These are phyloP conservation scores for Zaprionus bogoriensis DNA, from an alignment of 2,888 invertebrate genomes.

Conservation along the genomic window DNA sequence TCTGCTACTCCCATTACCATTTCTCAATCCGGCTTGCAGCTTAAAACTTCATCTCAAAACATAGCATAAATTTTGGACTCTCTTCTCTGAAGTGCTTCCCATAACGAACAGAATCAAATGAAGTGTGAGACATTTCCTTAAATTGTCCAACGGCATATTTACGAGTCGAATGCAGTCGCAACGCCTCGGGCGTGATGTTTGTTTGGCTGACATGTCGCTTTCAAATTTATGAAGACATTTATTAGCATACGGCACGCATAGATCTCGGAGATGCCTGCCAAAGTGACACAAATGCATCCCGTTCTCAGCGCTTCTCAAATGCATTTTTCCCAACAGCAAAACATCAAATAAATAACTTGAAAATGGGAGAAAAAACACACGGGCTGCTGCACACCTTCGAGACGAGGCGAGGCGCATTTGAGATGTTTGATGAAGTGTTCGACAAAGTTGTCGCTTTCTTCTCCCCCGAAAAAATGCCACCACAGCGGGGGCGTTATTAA, in stretches of 20 bases:
- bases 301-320: constrained; percentile 4
- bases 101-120: constrained; percentile 36
- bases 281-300: constrained; percentile 63
- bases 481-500: constrained; percentile 52
- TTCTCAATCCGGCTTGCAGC: no score
- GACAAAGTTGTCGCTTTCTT: constrained; percentile 65
- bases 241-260: constrained; percentile 71
- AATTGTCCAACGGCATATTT: constrained; percentile 60
- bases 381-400: constrained; percentile 31
- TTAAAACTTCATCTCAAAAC: no score
- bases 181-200: constrained; percentile 12
- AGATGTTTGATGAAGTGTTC: constrained; percentile 73
- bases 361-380: constrained; percentile 20
- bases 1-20: no score
- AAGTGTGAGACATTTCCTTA: constrained; percentile 48
- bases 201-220: constrained; percentile 53
- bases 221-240: constrained; percentile 80
- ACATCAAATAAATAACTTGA: constrained; percentile 59
- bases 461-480: constrained; percentile 24
- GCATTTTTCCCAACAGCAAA: constrained; percentile 40
- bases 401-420: constrained; percentile 28
- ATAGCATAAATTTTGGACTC: no score
- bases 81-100: constrained; percentile 6
- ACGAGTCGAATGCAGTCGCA: constrained; percentile 40
- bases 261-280: constrained; percentile 64